Percentiles rank a stretch among this genome's conserved stretches.
phyloP scores from a whole-genome alignment of 2,113 vertebrate species.

The Choloepus hoffmanni region DNA sequence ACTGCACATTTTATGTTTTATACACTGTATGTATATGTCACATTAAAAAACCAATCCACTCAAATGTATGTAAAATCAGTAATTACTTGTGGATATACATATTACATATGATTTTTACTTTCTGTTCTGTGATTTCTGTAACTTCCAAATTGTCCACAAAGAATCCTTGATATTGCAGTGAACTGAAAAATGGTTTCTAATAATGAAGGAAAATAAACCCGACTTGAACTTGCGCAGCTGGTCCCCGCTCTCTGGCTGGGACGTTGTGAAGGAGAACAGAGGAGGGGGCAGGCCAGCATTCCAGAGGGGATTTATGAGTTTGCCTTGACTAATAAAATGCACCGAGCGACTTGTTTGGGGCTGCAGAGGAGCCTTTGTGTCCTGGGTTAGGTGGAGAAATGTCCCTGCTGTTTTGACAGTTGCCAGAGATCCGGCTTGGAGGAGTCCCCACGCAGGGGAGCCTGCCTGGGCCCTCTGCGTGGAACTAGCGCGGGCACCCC shows the following conservation, averaged over 20 bases:
- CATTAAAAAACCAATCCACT: background rate
- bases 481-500: too few relatives aligned
- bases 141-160: background rate
- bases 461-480: too few relatives aligned
- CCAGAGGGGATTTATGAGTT: constrained; percentile 17
- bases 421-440: background rate
- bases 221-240: background rate
- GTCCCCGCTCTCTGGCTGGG: background rate
- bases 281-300: background rate
- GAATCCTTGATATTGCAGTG: background rate
- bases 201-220: background rate
- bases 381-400: constrained; percentile 29
- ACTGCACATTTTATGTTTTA: background rate
- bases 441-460: too few relatives aligned
- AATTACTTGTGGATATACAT: background rate
- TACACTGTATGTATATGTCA: background rate
- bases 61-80: background rate
- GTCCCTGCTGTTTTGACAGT: constrained; percentile 39
- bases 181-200: background rate
- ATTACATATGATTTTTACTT: background rate
- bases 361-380: background rate
- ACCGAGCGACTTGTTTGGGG: background rate
- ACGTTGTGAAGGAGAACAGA: rapidly evolving
- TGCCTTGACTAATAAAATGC: constrained; percentile 54
- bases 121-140: background rate